A percentile compares a stretch with the other conserved stretches of the same genome.
These are phyloP conservation scores for Hirtodrosophila alboralis DNA, from an alignment of 2,888 invertebrate genomes.

Conservation along the genomic window DNA sequence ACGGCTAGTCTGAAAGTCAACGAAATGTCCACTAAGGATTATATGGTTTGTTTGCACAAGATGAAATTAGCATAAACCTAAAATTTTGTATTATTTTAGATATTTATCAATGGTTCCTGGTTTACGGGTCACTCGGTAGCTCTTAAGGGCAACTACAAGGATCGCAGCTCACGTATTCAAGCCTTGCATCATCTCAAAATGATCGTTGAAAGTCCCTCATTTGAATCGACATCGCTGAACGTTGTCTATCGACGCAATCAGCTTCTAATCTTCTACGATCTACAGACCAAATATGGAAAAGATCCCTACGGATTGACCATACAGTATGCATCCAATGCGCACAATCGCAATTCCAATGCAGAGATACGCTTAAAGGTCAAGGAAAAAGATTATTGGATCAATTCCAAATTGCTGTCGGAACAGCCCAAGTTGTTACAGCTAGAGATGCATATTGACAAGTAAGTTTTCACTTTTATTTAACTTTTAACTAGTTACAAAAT, in stretches of 20 bases:
- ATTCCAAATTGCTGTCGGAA: constrained; percentile 87
- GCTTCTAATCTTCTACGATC: constrained; percentile 87
- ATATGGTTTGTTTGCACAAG: constrained; percentile 85
- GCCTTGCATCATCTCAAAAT: constrained; percentile 89
- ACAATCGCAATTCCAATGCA: constrained; percentile 87
- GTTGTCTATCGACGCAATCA: constrained; percentile 89
- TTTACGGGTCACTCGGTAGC: constrained; percentile 89
- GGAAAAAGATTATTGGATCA: constrained; percentile 88
- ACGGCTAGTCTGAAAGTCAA: constrained; percentile 88
- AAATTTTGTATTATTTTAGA: constrained; percentile 82
- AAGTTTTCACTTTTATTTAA: no score
- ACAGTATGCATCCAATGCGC: constrained; percentile 87
- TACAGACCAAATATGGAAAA: constrained; percentile 87
- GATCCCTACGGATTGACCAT: constrained; percentile 88
- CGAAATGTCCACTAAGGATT: constrained; percentile 88
- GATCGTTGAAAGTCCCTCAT: constrained; percentile 89
- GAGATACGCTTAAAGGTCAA: constrained; percentile 87
- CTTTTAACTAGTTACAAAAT: no score
- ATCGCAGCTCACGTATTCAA: constrained; percentile 88
- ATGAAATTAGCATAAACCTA: neutral
- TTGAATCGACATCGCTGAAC: constrained; percentile 88
- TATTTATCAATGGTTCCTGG: constrained; percentile 90
- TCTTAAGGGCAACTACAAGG: constrained; percentile 89
- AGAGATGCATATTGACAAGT: constrained; percentile 92
- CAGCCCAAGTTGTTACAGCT: constrained; percentile 88